Percentiles rank a stretch among this genome's conserved stretches.
These are phyloP conservation scores for Ctenodactylus gundi DNA, from an alignment of 2,113 vertebrate genomes.

Conservation along the genomic window DNA sequence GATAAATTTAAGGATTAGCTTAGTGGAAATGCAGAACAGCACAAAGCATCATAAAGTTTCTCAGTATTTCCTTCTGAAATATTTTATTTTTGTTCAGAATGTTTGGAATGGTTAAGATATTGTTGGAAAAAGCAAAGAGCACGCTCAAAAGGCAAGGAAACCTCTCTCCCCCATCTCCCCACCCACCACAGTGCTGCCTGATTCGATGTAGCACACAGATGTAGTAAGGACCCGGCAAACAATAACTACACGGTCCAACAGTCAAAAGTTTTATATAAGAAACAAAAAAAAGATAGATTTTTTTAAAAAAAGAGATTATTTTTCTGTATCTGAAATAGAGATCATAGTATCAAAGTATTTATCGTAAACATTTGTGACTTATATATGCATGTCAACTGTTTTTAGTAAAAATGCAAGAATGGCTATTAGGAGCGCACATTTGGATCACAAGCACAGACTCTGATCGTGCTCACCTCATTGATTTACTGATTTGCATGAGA, in stretches of 20 bases:
- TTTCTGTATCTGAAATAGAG: slow-evolving; percentile 7
- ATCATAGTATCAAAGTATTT: neutral
- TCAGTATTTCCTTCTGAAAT: neutral
- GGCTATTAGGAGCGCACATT: slow-evolving; percentile 25
- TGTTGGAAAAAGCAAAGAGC: neutral
- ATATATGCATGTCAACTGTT: neutral
- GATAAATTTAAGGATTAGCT: neutral
- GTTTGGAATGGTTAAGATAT: neutral
- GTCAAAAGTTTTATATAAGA: neutral
- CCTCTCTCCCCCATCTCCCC: neutral
- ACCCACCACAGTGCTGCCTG: neutral
- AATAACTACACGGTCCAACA: neutral
- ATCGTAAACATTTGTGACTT: neutral
- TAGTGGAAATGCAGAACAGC: neutral
- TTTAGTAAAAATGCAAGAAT: neutral
- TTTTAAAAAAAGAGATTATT: slow-evolving; percentile 26
- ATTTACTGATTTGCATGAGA: slow-evolving; percentile 29
- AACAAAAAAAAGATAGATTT: slow-evolving; percentile 34
- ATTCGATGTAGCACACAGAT: neutral
- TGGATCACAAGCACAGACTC: neutral
- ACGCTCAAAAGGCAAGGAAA: slow-evolving; percentile 23
- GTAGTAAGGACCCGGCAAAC: neutral
- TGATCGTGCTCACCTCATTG: slow-evolving; percentile 6
- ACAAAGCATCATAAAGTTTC: neutral
- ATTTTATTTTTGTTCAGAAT: neutral